Conservation (phyloP, 64 coral and sea anemone species). For the Porites lutea region DNA sequence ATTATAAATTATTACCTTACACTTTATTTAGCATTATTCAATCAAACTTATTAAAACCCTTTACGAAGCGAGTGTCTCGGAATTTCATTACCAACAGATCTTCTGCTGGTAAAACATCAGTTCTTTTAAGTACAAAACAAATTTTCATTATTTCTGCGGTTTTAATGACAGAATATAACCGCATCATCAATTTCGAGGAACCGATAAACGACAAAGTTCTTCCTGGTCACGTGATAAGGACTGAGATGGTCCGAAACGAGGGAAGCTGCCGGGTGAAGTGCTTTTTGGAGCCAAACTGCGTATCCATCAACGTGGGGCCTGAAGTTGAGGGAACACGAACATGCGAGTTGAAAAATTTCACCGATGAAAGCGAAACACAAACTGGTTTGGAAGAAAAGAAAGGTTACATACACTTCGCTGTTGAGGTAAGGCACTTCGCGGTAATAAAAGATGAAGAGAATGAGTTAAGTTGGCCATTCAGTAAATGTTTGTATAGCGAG, state of each 20-base stretch:
- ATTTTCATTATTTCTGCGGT: too few relatives aligned
- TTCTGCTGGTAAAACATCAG: too few relatives aligned
- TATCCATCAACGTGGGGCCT: background rate
- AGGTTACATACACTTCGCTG: background rate
- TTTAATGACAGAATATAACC: background rate
- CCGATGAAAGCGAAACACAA: background rate
- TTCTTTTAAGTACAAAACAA: too few relatives aligned
- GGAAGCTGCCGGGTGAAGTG: background rate
- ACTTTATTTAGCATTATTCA: too few relatives aligned
- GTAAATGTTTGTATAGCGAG: too few relatives aligned
- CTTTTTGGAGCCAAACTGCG: conserved; percentile 6
- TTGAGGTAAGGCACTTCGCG: background rate
- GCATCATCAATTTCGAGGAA: background rate
- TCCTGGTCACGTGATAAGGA: background rate
- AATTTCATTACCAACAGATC: too few relatives aligned
- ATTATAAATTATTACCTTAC: too few relatives aligned
- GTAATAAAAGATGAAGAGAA: too few relatives aligned
- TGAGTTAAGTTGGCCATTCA: too few relatives aligned
- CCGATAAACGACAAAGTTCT: background rate
- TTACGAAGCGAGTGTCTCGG: too few relatives aligned
- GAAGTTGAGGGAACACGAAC: background rate
- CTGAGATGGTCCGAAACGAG: background rate
- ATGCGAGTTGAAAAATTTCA: background rate
- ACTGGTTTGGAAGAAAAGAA: background rate
- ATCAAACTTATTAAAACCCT: too few relatives aligned